Conservation (phyloP, 1,140 invertebrate species). For the Helicoverpa zea region DNA sequence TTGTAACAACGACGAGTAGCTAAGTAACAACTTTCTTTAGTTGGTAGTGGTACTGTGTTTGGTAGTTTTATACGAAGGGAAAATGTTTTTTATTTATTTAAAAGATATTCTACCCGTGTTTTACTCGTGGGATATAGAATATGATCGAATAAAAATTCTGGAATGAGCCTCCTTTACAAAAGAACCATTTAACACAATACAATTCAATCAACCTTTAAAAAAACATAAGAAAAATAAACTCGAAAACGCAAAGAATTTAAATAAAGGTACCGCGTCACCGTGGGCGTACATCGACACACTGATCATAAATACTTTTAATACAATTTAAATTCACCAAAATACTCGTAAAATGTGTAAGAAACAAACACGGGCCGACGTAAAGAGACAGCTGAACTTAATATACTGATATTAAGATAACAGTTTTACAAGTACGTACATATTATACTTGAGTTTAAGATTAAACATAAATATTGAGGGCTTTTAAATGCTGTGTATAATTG, state of each 20-base stretch:
- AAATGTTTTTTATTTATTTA: too few relatives aligned
- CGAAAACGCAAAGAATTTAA: neutral
- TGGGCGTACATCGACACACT: slow-evolving; percentile 23
- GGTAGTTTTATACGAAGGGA: too few relatives aligned
- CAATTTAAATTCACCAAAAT: slow-evolving; percentile 32
- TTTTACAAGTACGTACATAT: neutral
- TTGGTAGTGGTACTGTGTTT: too few relatives aligned
- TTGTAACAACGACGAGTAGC: too few relatives aligned
- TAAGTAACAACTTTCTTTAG: too few relatives aligned
- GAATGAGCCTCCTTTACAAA: too few relatives aligned
- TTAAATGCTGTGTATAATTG: neutral
- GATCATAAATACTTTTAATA: slow-evolving; percentile 37
- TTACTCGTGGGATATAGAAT: too few relatives aligned
- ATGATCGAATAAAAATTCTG: too few relatives aligned
- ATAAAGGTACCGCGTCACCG: slow-evolving; percentile 7
- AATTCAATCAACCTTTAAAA: neutral
- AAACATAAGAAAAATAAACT: neutral
- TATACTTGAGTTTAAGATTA: slow-evolving; percentile 30
- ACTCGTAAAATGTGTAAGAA: slow-evolving; percentile 31
- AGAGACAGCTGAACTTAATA: slow-evolving; percentile 15
- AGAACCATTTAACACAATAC: too few relatives aligned
- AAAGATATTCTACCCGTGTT: too few relatives aligned
- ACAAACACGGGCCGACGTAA: slow-evolving; percentile 39
- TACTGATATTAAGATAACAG: slow-evolving; percentile 37
- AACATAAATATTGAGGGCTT: neutral